phyloP scores from a whole-genome alignment of 2,113 vertebrate genomes.

The Nerophis ophidion region DNA sequence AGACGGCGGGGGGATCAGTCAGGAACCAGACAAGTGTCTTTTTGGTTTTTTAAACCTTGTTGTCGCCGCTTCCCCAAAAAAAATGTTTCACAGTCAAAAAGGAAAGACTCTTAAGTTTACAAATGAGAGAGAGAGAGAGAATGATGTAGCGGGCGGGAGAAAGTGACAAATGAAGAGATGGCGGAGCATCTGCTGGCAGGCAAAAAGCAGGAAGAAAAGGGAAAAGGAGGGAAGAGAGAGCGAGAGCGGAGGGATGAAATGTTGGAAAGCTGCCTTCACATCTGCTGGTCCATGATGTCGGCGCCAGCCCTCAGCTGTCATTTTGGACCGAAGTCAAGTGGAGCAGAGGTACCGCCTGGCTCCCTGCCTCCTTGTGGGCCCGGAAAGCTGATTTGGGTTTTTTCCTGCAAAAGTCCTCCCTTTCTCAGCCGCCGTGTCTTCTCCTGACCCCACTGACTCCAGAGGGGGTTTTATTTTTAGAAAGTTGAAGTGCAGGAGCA shows the following conservation, averaged over 20 bases:
- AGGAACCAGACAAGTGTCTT: slow-evolving; percentile 20
- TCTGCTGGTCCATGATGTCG: slow-evolving; percentile 73
- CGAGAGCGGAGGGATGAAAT: slow-evolving; percentile 53
- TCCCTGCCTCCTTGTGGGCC: slow-evolving; percentile 47
- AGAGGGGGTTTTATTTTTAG: not conserved
- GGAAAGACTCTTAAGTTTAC: slow-evolving; percentile 12
- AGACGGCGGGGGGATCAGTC: slow-evolving; percentile 32
- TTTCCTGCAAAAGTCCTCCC: slow-evolving; percentile 23
- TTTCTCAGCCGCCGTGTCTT: not conserved
- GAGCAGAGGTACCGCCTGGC: slow-evolving; percentile 66
- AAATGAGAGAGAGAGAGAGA: slow-evolving; percentile 7
- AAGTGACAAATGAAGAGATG: slow-evolving; percentile 18
- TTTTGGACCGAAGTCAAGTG: slow-evolving; percentile 75
- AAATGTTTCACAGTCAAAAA: slow-evolving; percentile 1
- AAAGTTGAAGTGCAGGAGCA: not conserved
- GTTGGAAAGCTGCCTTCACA: slow-evolving; percentile 74
- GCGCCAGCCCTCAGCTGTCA: slow-evolving; percentile 73
- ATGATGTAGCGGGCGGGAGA: not conserved
- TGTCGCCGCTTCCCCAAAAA: not conserved
- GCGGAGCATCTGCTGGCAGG: slow-evolving; percentile 12
- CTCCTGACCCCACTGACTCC: slow-evolving; percentile 5
- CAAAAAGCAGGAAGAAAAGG: not conserved
- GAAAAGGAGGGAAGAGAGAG: slow-evolving; percentile 20
- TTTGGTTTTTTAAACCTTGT: slow-evolving; percentile 16
- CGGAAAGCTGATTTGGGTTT: slow-evolving; percentile 48